Evolutionary conservation across 2,888 invertebrate genomes (phyloP).

Genomic region (Sturmia bella): DNA sequence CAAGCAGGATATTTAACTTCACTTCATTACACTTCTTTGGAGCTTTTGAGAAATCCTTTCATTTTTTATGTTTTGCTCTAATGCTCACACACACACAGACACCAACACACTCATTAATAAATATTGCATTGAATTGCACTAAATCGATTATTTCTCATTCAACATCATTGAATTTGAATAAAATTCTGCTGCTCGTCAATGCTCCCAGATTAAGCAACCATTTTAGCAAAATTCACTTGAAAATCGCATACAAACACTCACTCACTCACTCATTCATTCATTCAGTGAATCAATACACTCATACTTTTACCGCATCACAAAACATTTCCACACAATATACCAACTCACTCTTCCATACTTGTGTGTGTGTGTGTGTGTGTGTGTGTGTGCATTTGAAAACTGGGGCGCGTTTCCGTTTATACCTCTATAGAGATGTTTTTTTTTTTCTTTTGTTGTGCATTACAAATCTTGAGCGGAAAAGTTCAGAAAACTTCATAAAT

Average conservation of each 20-base stretch:
- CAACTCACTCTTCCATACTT: not conserved
- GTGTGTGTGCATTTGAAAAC: slow-evolving; percentile 18
- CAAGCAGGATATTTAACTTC: slow-evolving; percentile 35
- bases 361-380: not conserved
- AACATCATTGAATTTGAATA: slow-evolving; percentile 57
- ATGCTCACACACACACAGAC: not conserved
- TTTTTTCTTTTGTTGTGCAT: slow-evolving; percentile 47
- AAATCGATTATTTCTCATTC: slow-evolving; percentile 62
- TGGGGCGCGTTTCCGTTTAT: slow-evolving; percentile 63
- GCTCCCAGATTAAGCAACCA: slow-evolving; percentile 29
- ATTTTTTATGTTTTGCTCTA: slow-evolving; percentile 1
- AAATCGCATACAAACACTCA: slow-evolving; percentile 4
- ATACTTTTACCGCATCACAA: not conserved
- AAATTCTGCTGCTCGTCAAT: slow-evolving; percentile 44
- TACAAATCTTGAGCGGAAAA: slow-evolving; percentile 52
- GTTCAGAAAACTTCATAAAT: slow-evolving; percentile 40
- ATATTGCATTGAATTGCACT: slow-evolving; percentile 43
- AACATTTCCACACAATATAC: slow-evolving; percentile 14
- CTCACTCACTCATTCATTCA: not conserved
- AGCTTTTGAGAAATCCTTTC: slow-evolving; percentile 31
- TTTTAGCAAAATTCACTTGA: not conserved
- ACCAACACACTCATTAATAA: slow-evolving; percentile 9
- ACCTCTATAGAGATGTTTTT: slow-evolving; percentile 45
- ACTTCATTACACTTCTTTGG: slow-evolving; percentile 55
- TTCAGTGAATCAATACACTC: not conserved